Evolutionary conservation across 2,113 vertebrate species (phyloP), one percentile per base, ranked within the genome.

Genomic region (Chloropsis cyanopogon): DNA sequence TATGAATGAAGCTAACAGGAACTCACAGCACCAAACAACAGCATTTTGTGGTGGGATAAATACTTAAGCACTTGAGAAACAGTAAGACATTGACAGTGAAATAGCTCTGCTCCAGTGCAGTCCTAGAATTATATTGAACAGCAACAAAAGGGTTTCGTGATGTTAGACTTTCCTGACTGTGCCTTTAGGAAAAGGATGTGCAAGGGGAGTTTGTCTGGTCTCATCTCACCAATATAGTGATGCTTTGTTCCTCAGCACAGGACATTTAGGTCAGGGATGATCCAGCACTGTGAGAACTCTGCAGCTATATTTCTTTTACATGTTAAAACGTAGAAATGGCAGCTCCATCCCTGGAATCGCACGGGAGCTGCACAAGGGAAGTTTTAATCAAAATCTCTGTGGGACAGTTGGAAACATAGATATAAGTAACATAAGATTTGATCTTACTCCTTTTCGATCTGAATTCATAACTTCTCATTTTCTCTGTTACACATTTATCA

Each of bases 1-100:
- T 94, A 82, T 97, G 93, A 95, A 91, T 89, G 84, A 96, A 98
- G 86, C 81, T 46, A 95, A 93, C 70, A 94, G 89, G 68, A 96
- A 69, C 59, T 92, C 86, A 61, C 68, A 96, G 90, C 93, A 92
- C 49, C 61, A 91, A 92, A 96, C 86, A 95, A 84, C 65, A 92
- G 88, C 90, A 95, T 75, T 72, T 72, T 97, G 92, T 94, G 72
- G 73, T 84, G 85, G 44, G 21, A 95, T 82, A 96, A 96, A 95
- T 96, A 92, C 92, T 84, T 72, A 20, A 91, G 85, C 41, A 82
- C 63, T 95, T 94, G 91, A 94, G 65, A 86, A 95, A 97, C 94
- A 95, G 91, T 82, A 28, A 94, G 91, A 95, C n/a, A 93, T 86
- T 92, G 93, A 93, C 46, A 90, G 89, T 21, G 72, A 77, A 96